These are phyloP conservation scores for Ahaetulla prasina DNA, from an alignment of 2,113 vertebrate genomes.

Conservation along the genomic window DNA sequence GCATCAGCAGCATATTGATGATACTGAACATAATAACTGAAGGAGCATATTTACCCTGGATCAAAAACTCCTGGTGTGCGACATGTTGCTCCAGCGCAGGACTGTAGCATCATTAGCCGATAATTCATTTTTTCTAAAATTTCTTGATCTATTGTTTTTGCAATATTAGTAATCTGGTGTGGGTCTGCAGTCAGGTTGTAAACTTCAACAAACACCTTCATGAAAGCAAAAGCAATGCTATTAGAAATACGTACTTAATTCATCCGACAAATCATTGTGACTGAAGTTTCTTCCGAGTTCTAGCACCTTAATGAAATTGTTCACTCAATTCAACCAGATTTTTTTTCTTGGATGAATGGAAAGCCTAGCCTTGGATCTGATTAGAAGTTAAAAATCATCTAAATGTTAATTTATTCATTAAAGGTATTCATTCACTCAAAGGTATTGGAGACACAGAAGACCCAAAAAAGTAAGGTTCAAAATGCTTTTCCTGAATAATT, in stretches of 20 bases:
- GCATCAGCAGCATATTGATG: not conserved
- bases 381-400: not conserved
- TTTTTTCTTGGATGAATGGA: not conserved
- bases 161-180: slow-evolving; percentile 91
- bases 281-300: not conserved
- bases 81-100: slow-evolving; percentile 84
- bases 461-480: not conserved
- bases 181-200: slow-evolving; percentile 95
- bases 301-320: not conserved
- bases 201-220: slow-evolving; percentile 93
- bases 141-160: slow-evolving; percentile 91
- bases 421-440: not conserved
- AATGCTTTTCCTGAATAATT: not conserved
- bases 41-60: slow-evolving; percentile 64
- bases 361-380: not conserved
- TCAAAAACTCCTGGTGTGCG: slow-evolving; percentile 88
- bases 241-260: not conserved
- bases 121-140: slow-evolving; percentile 98
- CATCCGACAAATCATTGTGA: not conserved
- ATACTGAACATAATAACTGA: not conserved
- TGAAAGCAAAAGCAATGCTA: slow-evolving; percentile 8
- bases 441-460: not conserved
- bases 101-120: slow-evolving; percentile 96
- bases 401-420: not conserved
- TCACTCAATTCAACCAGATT: not conserved